Conservation (phyloP, 1,140 invertebrate genomes). For the Drosophila fuyamai region DNA sequence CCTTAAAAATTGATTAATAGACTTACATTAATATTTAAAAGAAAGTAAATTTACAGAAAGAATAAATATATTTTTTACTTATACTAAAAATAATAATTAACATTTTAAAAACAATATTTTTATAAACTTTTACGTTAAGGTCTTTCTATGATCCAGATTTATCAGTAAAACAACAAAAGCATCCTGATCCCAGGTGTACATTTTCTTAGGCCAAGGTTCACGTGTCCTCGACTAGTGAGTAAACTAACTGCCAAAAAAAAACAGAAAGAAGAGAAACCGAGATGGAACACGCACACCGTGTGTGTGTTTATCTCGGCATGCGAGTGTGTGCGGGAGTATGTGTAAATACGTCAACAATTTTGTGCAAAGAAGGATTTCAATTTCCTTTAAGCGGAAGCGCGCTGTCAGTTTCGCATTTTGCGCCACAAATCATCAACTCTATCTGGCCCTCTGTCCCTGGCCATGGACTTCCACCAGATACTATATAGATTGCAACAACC, state of each 20-base stretch:
- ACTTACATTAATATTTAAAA: no score
- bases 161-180: background rate
- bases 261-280: conserved; percentile 2
- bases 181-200: background rate
- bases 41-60: no score
- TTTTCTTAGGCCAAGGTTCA: conserved; percentile 9
- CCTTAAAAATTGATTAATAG: no score
- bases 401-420: conserved; percentile 80
- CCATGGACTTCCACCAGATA: conserved; percentile 17
- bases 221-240: conserved; percentile 12
- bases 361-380: conserved; percentile 81
- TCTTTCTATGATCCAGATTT: no score
- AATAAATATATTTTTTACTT: no score
- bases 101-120: no score
- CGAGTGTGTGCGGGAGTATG: conserved; percentile 25
- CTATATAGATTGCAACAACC: conserved; percentile 74
- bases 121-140: no score
- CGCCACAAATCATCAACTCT: conserved; percentile 80
- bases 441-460: conserved; percentile 54
- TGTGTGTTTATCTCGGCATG: conserved; percentile 6
- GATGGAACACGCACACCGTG: conserved; percentile 32
- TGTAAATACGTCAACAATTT: conserved; percentile 81
- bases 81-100: no score
- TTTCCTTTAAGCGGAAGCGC: conserved; percentile 80
- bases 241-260: conserved; percentile 8